Conservation (phyloP, 2,797 vertebrate genomes). For the Pelochelys cantorii region DNA sequence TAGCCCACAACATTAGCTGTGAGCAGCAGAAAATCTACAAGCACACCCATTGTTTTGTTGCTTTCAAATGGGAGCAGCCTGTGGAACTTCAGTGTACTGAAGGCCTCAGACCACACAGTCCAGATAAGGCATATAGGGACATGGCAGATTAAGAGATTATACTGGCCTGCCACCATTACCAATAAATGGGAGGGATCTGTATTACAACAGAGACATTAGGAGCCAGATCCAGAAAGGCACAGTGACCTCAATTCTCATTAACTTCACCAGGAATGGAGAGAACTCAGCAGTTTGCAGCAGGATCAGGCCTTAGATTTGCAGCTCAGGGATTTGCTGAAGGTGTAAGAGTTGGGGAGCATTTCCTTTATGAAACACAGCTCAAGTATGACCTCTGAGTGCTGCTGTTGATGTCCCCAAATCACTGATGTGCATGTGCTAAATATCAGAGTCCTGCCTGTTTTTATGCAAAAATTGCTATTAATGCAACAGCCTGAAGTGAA, state of each 20-base stretch:
- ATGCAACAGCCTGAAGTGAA: too few species aligned
- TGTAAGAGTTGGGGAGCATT: neutral
- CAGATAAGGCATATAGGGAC: neutral
- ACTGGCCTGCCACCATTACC: neutral
- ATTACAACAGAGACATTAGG: neutral
- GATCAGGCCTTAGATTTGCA: neutral
- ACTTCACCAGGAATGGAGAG: neutral
- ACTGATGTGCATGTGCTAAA: neutral
- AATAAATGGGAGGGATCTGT: neutral
- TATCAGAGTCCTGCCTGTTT: neutral
- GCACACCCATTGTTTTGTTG: neutral
- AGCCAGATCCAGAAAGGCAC: neutral
- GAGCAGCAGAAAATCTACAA: conserved; percentile 4
- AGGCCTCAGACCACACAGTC: neutral
- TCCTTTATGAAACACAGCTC: neutral
- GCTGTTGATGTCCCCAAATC: neutral
- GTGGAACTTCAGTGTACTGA: neutral
- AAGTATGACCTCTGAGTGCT: neutral
- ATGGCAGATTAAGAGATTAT: neutral
- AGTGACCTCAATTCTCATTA: neutral
- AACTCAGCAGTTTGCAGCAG: neutral
- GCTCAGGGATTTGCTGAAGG: neutral
- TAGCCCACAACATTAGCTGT: neutral
- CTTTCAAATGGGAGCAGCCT: neutral
- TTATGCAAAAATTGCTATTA: neutral